Evolutionary conservation across 92 coral and sea anemone species (phyloP).

Genomic region (Parazoanthus atlanticus): DNA sequence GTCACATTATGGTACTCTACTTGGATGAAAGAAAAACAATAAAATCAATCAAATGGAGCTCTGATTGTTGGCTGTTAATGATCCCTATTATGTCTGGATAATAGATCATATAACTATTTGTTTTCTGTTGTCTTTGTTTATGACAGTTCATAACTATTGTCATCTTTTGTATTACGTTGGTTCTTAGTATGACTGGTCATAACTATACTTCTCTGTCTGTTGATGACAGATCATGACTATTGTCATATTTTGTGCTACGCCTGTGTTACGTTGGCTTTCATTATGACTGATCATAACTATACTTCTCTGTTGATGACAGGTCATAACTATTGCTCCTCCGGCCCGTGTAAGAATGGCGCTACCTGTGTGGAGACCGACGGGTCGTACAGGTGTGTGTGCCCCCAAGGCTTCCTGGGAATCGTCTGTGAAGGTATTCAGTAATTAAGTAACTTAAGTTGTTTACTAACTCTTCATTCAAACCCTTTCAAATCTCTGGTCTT

Average conservation of each 20-base stretch:
- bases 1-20: background rate
- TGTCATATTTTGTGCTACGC: no score
- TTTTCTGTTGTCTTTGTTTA: no score
- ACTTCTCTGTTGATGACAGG: constrained; percentile 48
- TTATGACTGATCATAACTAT: background rate
- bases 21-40: background rate
- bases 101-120: no score
- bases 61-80: no score
- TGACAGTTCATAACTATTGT: no score
- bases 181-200: background rate
- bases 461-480: background rate
- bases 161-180: no score
- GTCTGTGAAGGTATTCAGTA: constrained; percentile 83
- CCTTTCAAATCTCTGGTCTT: background rate
- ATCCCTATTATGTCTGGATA: no score
- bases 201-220: no score
- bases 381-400: constrained; percentile 75
- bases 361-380: constrained; percentile 79
- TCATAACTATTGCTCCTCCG: constrained; percentile 83
- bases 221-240: no score
- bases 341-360: constrained; percentile 91
- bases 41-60: background rate
- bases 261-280: background rate
- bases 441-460: no score
- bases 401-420: constrained; percentile 69